phyloP scores from a whole-genome alignment of 2,797 vertebrate genomes.

The Melanotaenia pygmaea region DNA sequence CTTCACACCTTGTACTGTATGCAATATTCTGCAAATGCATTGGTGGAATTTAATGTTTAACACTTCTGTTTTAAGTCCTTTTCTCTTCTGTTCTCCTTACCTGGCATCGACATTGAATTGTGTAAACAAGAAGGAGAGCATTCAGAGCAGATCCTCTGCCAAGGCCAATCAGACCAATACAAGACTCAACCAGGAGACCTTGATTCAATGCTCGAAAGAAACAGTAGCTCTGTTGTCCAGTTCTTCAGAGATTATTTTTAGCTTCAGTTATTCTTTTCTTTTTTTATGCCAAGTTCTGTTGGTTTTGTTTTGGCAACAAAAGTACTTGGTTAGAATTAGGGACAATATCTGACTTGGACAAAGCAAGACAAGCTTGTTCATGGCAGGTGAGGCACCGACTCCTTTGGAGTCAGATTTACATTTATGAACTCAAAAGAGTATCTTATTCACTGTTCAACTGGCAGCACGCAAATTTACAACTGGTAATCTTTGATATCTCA shows the following conservation, averaged over 20 bases:
- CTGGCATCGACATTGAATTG: neutral
- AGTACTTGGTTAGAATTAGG: neutral
- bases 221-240: neutral
- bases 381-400: neutral
- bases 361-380: neutral
- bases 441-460: neutral
- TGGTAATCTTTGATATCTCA: neutral
- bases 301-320: neutral
- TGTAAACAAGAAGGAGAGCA: neutral
- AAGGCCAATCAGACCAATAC: neutral
- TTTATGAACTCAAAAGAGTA: too few species aligned
- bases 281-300: neutral
- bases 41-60: conserved; percentile 15
- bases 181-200: neutral
- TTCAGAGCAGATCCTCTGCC: neutral
- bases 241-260: neutral
- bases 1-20: conserved; percentile 23
- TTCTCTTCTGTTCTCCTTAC: neutral
- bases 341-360: too few species aligned
- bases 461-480: neutral
- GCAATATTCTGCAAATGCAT: neutral
- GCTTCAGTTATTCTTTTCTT: neutral
- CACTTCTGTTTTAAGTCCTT: conserved; percentile 23
- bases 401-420: too few species aligned
- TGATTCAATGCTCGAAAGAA: neutral